Base-by-base conservation (phyloP, 2,797 vertebrate species). In the Dermochelys coriacea region DNA sequence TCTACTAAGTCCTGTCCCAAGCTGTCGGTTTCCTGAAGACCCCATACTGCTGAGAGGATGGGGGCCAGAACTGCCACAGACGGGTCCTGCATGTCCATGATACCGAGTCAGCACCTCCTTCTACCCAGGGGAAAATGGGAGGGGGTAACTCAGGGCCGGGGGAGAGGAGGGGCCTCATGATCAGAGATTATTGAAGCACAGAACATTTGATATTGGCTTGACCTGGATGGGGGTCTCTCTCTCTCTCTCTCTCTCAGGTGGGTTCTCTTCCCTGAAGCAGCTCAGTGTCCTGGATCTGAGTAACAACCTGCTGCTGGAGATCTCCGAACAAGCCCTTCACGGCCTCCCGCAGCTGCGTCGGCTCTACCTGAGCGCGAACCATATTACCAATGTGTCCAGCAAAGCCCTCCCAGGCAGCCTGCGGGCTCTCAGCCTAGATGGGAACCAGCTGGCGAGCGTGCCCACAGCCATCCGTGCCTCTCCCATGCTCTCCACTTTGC, bases 221-320 rank as follows among this genome's bases (percentile, higher is more conserved):
- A 68, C 64, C 18, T 37, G 34, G n/a, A 21, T 19, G 64, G 9
- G 5, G 4, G 18, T 51, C 8, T 78, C 47, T 57, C 25, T 57
- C 21, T 31, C 12, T 21, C 41, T 51, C 12, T 85, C 54, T 77
- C 68, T 55, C 77, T 34, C 68, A 95, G 94, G 86, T 83, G 59
- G 77, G 41, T 94, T 96, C 79, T 92, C 86, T n/a, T 50, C 83
- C 61, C 45, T 96, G 90, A 89, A 78, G 55, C 80, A 71, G 14
- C 86, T 96, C 45, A 87, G 47, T 15, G 77, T 71, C 50, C 90
- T 96, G 12, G 82, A 95, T 59, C 55, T 95, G 71, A 92, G 59
- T 23, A 31, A 92, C 54, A 96, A 96, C 77, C 37, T 71, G 23
- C 79, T 96, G 57, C 83, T 51, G 23, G 81, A 87, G 19, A 59